A percentile compares a stretch with the other conserved stretches of the same genome.
These are phyloP conservation scores for Hemaris fuciformis DNA, from an alignment of 2,888 invertebrate species.

Conservation along the genomic window DNA sequence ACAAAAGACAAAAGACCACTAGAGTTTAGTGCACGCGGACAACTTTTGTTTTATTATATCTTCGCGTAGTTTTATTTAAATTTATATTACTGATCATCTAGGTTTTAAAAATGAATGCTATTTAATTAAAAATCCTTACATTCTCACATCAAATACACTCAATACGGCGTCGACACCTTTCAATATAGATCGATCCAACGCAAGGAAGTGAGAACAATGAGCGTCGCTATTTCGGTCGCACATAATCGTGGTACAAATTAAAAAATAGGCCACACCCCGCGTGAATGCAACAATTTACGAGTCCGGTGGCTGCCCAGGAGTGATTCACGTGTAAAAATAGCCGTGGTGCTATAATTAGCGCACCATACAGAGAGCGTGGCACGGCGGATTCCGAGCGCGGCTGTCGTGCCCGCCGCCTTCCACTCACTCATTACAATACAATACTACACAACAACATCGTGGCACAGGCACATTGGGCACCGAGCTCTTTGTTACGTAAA, in stretches of 20 bases:
- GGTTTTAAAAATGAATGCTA: no score
- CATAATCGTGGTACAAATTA: slow-evolving; percentile 14
- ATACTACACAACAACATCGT: not conserved
- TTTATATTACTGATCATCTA: no score
- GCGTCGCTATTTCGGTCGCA: not conserved
- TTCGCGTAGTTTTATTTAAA: no score
- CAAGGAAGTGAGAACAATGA: not conserved
- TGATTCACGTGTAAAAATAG: slow-evolving; percentile 69
- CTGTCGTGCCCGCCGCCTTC: not conserved
- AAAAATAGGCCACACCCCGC: slow-evolving; percentile 44
- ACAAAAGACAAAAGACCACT: no score
- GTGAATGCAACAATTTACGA: slow-evolving; percentile 50
- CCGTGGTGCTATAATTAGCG: slow-evolving; percentile 58
- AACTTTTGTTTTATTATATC: no score
- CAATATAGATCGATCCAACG: no score
- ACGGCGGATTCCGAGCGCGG: slow-evolving; percentile 1
- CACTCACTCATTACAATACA: not conserved
- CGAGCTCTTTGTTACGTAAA: slow-evolving; percentile 3
- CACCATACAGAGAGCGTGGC: slow-evolving; percentile 58
- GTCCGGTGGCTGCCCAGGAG: slow-evolving; percentile 55
- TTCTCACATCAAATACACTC: no score
- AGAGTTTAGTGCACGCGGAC: no score
- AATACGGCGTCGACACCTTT: no score
- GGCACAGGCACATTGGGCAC: no score
- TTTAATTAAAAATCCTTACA: no score